Conservation (phyloP, 1,140 invertebrate species). For the Drosophila kohkoa region DNA sequence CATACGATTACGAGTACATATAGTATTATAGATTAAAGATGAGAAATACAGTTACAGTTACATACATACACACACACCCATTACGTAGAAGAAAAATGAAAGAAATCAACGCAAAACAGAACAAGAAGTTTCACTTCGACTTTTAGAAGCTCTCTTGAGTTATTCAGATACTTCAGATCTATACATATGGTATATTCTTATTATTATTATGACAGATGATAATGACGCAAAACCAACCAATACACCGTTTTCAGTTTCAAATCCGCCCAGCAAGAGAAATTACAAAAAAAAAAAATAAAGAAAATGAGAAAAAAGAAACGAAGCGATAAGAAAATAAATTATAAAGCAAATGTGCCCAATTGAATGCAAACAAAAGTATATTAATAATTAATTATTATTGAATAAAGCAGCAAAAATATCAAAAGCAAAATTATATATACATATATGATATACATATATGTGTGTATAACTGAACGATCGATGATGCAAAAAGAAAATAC, state of each 20-base stretch:
- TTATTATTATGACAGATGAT: slow-evolving; percentile 14
- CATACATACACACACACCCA: slow-evolving; percentile 21
- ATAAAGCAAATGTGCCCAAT: slow-evolving; percentile 44
- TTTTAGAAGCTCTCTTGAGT: slow-evolving; percentile 21
- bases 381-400: slow-evolving; percentile 23
- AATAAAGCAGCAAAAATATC: slow-evolving; percentile 62
- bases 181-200: no score
- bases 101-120: no score
- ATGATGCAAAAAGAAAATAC: slow-evolving; percentile 43
- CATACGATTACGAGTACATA: slow-evolving; percentile 24
- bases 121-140: no score
- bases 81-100: slow-evolving; percentile 8
- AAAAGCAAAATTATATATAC: slow-evolving; percentile 56
- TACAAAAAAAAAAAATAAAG: slow-evolving; percentile 16
- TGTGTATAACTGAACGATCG: slow-evolving; percentile 45
- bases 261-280: slow-evolving; percentile 52
- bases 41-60: slow-evolving; percentile 14
- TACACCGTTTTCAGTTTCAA: slow-evolving; percentile 61
- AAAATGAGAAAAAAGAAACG: slow-evolving; percentile 6
- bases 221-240: slow-evolving; percentile 8
- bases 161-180: slow-evolving; percentile 24
- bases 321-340: slow-evolving; percentile 2
- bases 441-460: slow-evolving; percentile 35
- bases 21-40: slow-evolving; percentile 30
- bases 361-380: slow-evolving; percentile 13